A percentile compares a stretch with the other conserved stretches of the same genome.
These are phyloP conservation scores for Avahi laniger DNA, from an alignment of 2,797 vertebrate genomes.

Conservation along the genomic window DNA sequence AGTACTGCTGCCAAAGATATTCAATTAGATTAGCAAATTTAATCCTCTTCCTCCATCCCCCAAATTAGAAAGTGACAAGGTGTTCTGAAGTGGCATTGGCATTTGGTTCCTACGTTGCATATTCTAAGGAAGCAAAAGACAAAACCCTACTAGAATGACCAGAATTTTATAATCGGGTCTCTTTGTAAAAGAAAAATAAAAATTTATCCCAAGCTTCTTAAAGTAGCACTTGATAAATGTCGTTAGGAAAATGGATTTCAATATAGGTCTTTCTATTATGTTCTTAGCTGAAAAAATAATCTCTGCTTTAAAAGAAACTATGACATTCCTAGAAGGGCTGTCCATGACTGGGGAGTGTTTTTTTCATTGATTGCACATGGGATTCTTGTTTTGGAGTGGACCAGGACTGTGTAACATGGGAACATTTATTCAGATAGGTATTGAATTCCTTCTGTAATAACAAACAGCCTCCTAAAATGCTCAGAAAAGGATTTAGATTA, in stretches of 20 bases:
- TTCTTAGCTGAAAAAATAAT: not conserved
- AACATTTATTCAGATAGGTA: not conserved
- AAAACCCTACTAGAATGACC: not conserved
- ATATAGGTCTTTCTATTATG: not conserved
- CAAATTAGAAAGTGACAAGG: not conserved
- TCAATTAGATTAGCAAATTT: constrained; percentile 51
- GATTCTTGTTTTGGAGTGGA: not conserved
- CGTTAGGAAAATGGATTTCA: not conserved
- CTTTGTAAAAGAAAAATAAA: not conserved
- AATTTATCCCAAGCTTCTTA: not conserved
- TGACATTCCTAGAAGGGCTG: not conserved
- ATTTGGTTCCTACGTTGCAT: not conserved
- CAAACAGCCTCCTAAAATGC: not conserved
- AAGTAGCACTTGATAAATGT: not conserved
- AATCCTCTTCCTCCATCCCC: constrained; percentile 16
- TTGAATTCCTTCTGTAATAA: not conserved
- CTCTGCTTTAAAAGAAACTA: not conserved
- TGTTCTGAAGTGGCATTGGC: not conserved
- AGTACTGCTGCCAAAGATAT: constrained; percentile 9
- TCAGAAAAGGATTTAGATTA: constrained; percentile 15
- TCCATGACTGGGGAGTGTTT: not conserved
- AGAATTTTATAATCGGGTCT: not conserved
- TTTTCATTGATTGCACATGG: not conserved
- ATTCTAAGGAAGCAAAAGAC: not conserved
- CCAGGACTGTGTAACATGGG: not conserved